Percentiles rank a stretch among this genome's conserved stretches.
Evolutionary conservation across 2,888 invertebrate species (phyloP).

Genomic region (Agrotis clavis): DNA sequence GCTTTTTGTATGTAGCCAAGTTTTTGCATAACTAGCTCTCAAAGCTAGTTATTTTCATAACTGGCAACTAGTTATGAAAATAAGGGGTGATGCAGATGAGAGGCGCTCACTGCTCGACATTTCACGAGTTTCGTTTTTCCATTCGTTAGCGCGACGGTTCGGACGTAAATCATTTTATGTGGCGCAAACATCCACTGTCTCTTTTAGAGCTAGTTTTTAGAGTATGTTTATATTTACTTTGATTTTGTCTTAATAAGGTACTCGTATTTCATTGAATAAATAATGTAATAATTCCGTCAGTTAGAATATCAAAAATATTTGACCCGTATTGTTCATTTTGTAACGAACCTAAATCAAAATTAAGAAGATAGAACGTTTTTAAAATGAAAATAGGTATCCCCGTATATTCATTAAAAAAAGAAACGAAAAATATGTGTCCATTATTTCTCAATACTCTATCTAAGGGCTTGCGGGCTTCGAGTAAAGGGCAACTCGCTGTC

Average conservation of each 20-base stretch:
- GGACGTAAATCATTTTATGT: constrained; percentile 51
- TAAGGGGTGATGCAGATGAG: constrained; percentile 13
- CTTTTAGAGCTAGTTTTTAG: background rate
- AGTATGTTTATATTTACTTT: constrained; percentile 12
- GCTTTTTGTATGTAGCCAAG: constrained; percentile 5
- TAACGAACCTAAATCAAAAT: too few relatives aligned
- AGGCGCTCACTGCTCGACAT: constrained; percentile 1
- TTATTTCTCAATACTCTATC: too few relatives aligned
- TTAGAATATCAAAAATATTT: too few relatives aligned
- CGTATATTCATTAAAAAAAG: too few relatives aligned
- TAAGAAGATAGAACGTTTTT: too few relatives aligned
- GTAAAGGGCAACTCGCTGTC: too few relatives aligned
- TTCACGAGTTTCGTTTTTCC: constrained; percentile 34
- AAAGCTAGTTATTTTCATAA: constrained; percentile 8
- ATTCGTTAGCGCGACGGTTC: constrained; percentile 44
- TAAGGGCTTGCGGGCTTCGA: too few relatives aligned
- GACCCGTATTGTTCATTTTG: too few relatives aligned
- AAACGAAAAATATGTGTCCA: too few relatives aligned
- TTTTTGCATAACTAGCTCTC: background rate
- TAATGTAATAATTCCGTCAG: too few relatives aligned
- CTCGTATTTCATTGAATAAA: too few relatives aligned
- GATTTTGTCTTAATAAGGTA: background rate
- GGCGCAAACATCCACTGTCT: background rate
- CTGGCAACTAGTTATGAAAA: constrained; percentile 21
- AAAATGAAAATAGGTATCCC: too few relatives aligned